phyloP scores from a whole-genome alignment of 64 coral and sea anemone genomes.

The Pocillopora verrucosa region DNA sequence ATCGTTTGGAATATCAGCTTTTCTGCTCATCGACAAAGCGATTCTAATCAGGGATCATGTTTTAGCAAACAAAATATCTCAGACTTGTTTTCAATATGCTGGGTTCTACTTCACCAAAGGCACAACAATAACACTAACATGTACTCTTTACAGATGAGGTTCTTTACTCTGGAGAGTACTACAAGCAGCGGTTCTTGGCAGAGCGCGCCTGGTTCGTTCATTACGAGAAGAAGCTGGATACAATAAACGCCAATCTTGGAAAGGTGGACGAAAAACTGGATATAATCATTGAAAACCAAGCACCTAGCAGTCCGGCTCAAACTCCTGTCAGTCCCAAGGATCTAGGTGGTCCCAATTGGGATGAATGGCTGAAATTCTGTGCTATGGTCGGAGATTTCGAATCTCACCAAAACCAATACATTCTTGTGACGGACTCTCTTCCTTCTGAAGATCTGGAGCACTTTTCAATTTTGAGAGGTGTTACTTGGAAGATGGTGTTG shows the following conservation, averaged over 20 bases:
- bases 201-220: not conserved
- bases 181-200: conserved; percentile 28
- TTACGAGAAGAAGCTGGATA: not conserved
- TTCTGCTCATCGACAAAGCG: too few relatives aligned
- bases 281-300: not conserved
- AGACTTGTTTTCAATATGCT: too few relatives aligned
- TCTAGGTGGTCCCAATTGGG: conserved; percentile 50
- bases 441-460: conserved; percentile 13
- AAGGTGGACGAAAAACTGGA: not conserved
- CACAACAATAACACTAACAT: too few relatives aligned
- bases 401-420: conserved; percentile 61
- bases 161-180: not conserved
- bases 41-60: too few relatives aligned
- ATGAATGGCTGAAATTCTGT: conserved; percentile 79
- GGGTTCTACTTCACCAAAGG: too few relatives aligned
- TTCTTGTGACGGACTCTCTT: conserved; percentile 68
- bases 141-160: conserved; percentile 17
- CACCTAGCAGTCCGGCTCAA: not conserved
- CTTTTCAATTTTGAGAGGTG: conserved; percentile 69
- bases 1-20: too few relatives aligned
- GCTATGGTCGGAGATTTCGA: conserved; percentile 66
- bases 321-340: conserved; percentile 10
- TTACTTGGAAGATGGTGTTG: conserved; percentile 81
- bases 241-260: not conserved
- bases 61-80: too few relatives aligned